Conservation (phyloP, 2,113 vertebrate genomes). For the Oxygymnocypris stewartii region DNA sequence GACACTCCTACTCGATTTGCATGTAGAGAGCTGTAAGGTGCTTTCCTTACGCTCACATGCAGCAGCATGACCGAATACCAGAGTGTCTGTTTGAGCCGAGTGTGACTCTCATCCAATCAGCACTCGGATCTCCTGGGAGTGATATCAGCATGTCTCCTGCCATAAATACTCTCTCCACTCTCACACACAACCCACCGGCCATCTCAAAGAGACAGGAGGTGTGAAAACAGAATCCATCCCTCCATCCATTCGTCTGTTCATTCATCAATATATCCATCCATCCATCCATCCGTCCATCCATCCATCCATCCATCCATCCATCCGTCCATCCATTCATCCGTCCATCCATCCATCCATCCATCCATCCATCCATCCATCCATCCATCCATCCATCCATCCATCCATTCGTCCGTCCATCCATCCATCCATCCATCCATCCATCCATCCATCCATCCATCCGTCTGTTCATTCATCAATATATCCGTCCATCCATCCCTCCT, state of each 20-base stretch:
- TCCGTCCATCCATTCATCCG: fast-evolving
- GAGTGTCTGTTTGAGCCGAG: background rate
- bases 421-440: background rate
- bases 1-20: constrained; percentile 1
- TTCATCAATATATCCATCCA: background rate
- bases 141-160: background rate
- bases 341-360: background rate
- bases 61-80: constrained; percentile 17
- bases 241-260: background rate
- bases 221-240: background rate
- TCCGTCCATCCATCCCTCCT: background rate
- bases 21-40: background rate
- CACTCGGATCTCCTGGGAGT: background rate
- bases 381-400: background rate
- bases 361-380: background rate
- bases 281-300: background rate
- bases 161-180: constrained; percentile 13
- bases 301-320: background rate
- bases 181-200: background rate
- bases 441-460: background rate
- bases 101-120: constrained; percentile 32
- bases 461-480: too few relatives aligned
- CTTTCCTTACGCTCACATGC: constrained; percentile 18
- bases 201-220: background rate
- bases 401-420: background rate